Base-by-base conservation (phyloP, 2,113 vertebrate genomes). In the Menura novaehollandiae region DNA sequence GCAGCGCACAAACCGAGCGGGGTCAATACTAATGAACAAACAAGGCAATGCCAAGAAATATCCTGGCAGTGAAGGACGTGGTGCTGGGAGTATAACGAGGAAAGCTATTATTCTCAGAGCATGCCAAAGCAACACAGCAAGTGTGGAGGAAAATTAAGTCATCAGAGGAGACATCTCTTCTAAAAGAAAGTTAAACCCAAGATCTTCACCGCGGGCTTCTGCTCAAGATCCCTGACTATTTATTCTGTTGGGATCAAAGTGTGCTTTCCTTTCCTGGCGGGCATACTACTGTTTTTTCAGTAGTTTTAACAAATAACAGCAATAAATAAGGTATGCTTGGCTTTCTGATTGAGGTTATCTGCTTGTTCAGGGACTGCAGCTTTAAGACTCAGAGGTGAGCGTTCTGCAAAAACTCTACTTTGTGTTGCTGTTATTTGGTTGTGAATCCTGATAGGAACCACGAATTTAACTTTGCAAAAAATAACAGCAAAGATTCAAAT, bases 21-120 rank as follows among this genome's bases (percentile, higher is more conserved):
- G 90, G 92, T 94, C 92, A 87, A 4, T 11, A 33, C 84, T 96
- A 95, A 96, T 97, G 95, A 96, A 94, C 62, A 84, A 94, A 92
- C 92, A 89, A 92, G 86, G 93, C 88, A 81, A 85, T 91, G 92
- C 94, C 92, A 97, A 96, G 92, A 97, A 97, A 94, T 23, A 93
- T 37, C 84, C 88, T 91, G 88, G 95, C 69, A 92, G 76, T 46
- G 94, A 84, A 94, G 96, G 83, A 94, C 81, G 17, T 52, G 85
- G 88, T 84, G 92, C 95, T 94, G 95, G 86, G 91, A 94, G 62
- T 85, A 11, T 91, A 97, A 95, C 69, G 77, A 96, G 92, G 74
- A 93, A 71, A 93, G 93, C 88, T 62, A 89, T 95, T 96, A 77
- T 84, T 92, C 73, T 96, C 91, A 68, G 82, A 93, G 81, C 72